These are phyloP conservation scores for Botia almorhae DNA, from an alignment of 2,797 vertebrate genomes.

Conservation along the genomic window DNA sequence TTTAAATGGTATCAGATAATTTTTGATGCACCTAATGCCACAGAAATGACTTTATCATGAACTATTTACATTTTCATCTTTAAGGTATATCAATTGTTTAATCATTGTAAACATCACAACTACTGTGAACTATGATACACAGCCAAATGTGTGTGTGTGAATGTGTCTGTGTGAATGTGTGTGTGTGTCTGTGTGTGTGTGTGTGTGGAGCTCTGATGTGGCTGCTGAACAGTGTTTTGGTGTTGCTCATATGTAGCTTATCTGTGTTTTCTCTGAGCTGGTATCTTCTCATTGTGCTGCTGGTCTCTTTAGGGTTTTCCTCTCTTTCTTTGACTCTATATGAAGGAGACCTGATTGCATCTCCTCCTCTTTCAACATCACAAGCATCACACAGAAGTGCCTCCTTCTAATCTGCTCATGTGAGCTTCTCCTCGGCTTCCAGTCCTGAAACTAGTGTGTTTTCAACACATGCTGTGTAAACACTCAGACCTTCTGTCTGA, in stretches of 20 bases:
- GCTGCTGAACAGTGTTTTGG: slow-evolving; percentile 23
- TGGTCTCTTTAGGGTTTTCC: slow-evolving; percentile 30
- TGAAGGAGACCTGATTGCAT: slow-evolving; percentile 52
- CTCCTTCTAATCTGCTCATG: slow-evolving; percentile 36
- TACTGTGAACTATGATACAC: too few relatives aligned
- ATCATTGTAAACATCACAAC: too few relatives aligned
- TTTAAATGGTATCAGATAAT: too few relatives aligned
- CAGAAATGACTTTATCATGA: too few relatives aligned
- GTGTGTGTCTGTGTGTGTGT: background rate
- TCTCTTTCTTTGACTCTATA: slow-evolving; percentile 29
- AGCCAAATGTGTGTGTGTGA: background rate
- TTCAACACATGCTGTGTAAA: background rate
- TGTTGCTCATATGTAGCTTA: slow-evolving; percentile 40
- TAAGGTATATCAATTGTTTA: too few relatives aligned
- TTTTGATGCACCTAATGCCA: too few relatives aligned
- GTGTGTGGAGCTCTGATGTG: background rate
- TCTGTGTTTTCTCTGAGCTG: slow-evolving; percentile 43
- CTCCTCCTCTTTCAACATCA: slow-evolving; percentile 57
- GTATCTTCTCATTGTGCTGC: slow-evolving; percentile 55
- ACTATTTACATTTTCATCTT: too few relatives aligned
- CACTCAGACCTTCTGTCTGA: too few relatives aligned
- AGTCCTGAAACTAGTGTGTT: slow-evolving; percentile 1
- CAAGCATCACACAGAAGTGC: slow-evolving; percentile 43
- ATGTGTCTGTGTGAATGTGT: too few relatives aligned
- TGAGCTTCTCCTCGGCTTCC: background rate